A percentile compares a stretch with the other conserved stretches of the same genome.
Evolutionary conservation across 2,797 vertebrate species (phyloP).

Genomic region (Xenops minutus): DNA sequence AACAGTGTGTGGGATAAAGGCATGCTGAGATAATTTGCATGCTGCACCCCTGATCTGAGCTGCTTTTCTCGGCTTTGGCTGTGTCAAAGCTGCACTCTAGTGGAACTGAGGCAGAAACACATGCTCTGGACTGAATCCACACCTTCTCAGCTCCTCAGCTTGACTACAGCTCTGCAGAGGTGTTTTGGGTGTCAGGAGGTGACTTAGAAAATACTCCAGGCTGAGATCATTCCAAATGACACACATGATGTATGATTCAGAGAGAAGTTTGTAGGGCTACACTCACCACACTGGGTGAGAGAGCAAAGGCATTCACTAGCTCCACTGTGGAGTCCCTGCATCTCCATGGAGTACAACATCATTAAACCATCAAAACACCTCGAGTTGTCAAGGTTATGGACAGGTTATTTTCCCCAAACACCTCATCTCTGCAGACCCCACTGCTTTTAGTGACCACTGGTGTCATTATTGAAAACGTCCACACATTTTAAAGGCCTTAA

Average conservation of each 20-base stretch:
- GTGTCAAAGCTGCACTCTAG: constrained; percentile 67
- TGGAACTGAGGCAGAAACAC: constrained; percentile 8
- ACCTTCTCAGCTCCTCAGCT: neutral
- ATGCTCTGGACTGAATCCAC: neutral
- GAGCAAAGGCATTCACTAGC: neutral
- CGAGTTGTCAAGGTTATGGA: neutral
- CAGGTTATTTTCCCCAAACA: neutral
- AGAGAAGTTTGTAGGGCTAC: neutral
- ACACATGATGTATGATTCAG: rapidly evolving
- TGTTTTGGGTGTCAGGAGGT: neutral
- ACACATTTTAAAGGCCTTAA: neutral
- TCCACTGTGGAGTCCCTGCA: rapidly evolving
- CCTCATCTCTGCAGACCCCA: neutral
- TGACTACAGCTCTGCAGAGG: neutral
- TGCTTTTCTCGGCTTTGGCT: neutral
- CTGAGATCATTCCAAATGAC: no score
- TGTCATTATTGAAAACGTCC: neutral
- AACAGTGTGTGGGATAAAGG: neutral
- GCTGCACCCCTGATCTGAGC: neutral
- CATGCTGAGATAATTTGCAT: neutral
- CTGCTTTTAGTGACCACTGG: neutral
- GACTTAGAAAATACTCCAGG: neutral
- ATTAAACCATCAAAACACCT: neutral
- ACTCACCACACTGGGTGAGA: neutral
- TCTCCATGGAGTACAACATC: neutral